Conservation (phyloP, 2,797 vertebrate genomes). For the Botia almorhae region DNA sequence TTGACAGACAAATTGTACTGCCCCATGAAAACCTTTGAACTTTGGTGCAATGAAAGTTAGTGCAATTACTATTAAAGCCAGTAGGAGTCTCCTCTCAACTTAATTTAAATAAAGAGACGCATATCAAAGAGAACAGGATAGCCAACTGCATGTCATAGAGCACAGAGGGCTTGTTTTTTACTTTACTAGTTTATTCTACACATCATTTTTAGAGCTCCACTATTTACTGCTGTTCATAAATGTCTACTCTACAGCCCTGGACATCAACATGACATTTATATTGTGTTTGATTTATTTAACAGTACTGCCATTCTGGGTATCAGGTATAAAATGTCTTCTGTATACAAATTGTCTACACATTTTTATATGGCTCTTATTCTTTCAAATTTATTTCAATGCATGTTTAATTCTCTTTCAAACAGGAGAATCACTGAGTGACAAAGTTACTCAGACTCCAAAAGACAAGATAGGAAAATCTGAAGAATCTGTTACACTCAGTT, state of each 20-base stretch:
- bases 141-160: too few relatives aligned
- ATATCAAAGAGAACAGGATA: too few relatives aligned
- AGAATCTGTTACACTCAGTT: conserved; percentile 5
- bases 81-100: too few relatives aligned
- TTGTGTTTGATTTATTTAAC: not conserved
- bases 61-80: too few relatives aligned
- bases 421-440: conserved; percentile 39
- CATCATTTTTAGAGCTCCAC: too few relatives aligned
- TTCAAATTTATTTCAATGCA: not conserved
- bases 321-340: not conserved
- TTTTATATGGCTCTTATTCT: not conserved
- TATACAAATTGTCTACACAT: too few relatives aligned
- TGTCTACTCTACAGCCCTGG: not conserved
- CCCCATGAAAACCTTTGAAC: too few relatives aligned
- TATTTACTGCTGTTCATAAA: too few relatives aligned
- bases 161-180: not conserved
- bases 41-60: too few relatives aligned
- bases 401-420: not conserved
- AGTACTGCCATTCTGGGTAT: not conserved
- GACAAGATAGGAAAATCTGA: conserved; percentile 11
- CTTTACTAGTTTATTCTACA: not conserved
- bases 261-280: conserved; percentile 5
- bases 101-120: too few relatives aligned
- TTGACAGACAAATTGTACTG: too few relatives aligned
- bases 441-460: conserved; percentile 34